These are phyloP conservation scores for Enteromius unitaeniatus DNA, from an alignment of 2,797 vertebrate genomes.

Conservation along the genomic window DNA sequence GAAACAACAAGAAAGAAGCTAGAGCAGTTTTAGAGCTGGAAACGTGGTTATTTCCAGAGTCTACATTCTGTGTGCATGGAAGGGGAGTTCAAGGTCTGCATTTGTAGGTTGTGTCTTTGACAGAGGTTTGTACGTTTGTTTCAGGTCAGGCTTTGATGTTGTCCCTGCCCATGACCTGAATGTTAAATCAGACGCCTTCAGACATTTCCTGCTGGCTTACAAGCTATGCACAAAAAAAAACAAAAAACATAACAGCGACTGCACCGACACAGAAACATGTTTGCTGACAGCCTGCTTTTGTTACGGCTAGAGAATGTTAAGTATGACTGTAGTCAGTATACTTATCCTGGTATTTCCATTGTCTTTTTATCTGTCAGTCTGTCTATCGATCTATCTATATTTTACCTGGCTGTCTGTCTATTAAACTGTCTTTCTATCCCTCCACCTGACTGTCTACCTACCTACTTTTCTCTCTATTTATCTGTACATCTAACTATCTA, in stretches of 20 bases:
- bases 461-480: not conserved
- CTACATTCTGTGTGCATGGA: not conserved
- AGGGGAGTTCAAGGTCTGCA: not conserved
- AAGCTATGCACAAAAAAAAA: not conserved
- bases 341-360: not conserved
- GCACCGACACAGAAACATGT: not conserved
- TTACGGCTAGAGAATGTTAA: conserved; percentile 22
- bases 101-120: conserved; percentile 14
- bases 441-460: not conserved
- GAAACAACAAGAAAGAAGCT: too few relatives aligned
- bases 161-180: conserved; percentile 29
- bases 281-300: conserved; percentile 15
- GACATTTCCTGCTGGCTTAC: conserved; percentile 46
- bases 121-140: conserved; percentile 32
- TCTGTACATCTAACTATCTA: not conserved
- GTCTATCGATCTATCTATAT: not conserved
- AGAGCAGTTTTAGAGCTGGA: not conserved
- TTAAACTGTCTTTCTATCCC: too few relatives aligned
- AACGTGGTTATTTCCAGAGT: not conserved
- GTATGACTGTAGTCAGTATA: not conserved
- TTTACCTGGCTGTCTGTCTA: too few relatives aligned
- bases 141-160: conserved; percentile 46
- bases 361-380: not conserved
- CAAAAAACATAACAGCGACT: not conserved
- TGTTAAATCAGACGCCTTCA: conserved; percentile 8